These are phyloP conservation scores for Erebia palarica DNA, from an alignment of 2,888 invertebrate species.

Conservation along the genomic window DNA sequence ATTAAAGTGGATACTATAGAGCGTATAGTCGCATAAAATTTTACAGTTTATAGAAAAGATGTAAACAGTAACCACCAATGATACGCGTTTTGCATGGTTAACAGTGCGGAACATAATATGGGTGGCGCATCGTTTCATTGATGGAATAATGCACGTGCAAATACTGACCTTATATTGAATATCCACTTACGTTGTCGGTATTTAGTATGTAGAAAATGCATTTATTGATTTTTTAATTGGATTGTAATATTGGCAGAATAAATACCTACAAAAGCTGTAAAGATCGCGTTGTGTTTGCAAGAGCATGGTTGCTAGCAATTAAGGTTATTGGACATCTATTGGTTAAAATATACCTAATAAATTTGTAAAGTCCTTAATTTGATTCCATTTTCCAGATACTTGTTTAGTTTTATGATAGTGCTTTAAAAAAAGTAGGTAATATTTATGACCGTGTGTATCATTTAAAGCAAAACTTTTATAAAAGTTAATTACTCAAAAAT, in stretches of 20 bases:
- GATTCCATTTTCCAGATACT: not conserved
- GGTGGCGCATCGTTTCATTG: slow-evolving; percentile 39
- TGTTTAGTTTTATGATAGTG: not conserved
- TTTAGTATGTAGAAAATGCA: not conserved
- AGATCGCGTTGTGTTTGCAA: too few relatives aligned
- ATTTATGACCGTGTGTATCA: slow-evolving; percentile 8
- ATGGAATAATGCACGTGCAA: not conserved
- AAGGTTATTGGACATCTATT: too few relatives aligned
- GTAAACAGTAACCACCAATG: slow-evolving; percentile 49
- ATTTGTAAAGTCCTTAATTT: not conserved
- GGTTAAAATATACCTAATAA: too few relatives aligned
- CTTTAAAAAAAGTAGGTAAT: not conserved
- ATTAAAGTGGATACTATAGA: slow-evolving; percentile 27
- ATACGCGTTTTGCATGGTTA: slow-evolving; percentile 53
- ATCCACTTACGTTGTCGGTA: not conserved
- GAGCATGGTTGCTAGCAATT: too few relatives aligned
- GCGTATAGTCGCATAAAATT: slow-evolving; percentile 27
- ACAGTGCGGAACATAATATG: slow-evolving; percentile 51
- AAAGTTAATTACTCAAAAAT: slow-evolving; percentile 10
- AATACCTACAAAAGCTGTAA: too few relatives aligned
- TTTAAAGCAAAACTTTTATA: slow-evolving; percentile 8
- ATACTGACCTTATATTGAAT: not conserved
- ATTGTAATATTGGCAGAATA: too few relatives aligned
- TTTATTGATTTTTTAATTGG: not conserved
- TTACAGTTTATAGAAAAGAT: slow-evolving; percentile 24